Conservation (phyloP, 2,888 invertebrate species). For the Monopis laevigella region DNA sequence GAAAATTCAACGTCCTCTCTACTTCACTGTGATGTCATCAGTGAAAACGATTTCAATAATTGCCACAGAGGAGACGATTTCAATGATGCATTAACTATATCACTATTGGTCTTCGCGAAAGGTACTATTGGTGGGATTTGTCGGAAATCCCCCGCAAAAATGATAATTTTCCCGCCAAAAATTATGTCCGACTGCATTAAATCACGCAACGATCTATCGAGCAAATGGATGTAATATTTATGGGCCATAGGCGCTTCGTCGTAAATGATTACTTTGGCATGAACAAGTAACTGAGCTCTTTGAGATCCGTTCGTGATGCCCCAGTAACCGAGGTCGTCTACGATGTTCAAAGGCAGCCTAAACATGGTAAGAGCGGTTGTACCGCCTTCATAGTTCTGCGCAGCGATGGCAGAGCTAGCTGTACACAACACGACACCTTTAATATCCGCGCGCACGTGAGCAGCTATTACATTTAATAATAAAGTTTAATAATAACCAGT, state of each 20-base stretch:
- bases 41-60: conserved; percentile 12
- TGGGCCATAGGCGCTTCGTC: conserved; percentile 16
- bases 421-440: conserved; percentile 7
- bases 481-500: conserved; percentile 13
- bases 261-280: conserved; percentile 12
- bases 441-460: conserved; percentile 8
- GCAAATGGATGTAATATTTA: conserved; percentile 14
- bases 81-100: conserved; percentile 12
- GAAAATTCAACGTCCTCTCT: not conserved
- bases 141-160: conserved; percentile 18
- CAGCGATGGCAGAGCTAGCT: conserved; percentile 12
- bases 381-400: conserved; percentile 8
- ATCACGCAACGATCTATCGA: conserved; percentile 13
- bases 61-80: conserved; percentile 14
- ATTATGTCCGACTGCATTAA: conserved; percentile 13
- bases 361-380: conserved; percentile 13
- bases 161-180: conserved; percentile 18
- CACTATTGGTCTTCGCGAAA: conserved; percentile 7
- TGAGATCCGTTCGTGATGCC: conserved; percentile 11
- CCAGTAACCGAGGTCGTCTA: conserved; percentile 12
- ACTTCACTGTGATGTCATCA: conserved; percentile 14
- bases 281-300: not conserved
- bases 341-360: conserved; percentile 10
- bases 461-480: conserved; percentile 10
- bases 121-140: conserved; percentile 18